These are phyloP conservation scores for Solea solea DNA, from an alignment of 2,113 vertebrate genomes.

Conservation along the genomic window DNA sequence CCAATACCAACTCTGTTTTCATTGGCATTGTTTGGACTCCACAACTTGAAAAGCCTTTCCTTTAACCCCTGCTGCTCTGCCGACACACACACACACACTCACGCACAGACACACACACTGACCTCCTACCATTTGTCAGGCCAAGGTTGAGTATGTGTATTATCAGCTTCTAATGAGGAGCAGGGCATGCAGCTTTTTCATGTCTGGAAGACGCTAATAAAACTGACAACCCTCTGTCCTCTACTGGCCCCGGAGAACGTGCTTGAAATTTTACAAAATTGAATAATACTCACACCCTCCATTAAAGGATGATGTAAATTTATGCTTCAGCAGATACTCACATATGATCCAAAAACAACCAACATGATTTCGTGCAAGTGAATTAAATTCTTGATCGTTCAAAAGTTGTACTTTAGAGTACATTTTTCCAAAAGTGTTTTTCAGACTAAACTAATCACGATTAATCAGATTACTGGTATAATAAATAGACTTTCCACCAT, in stretches of 20 bases:
- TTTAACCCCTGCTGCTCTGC: slow-evolving; percentile 66
- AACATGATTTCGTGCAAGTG: neutral
- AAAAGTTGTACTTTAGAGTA: too few relatives aligned
- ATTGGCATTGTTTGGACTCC: slow-evolving; percentile 77
- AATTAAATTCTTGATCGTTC: neutral
- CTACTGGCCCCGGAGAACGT: slow-evolving; percentile 17
- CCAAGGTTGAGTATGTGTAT: slow-evolving; percentile 67
- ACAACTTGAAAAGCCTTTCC: slow-evolving; percentile 77
- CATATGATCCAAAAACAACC: neutral
- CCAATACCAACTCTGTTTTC: slow-evolving; percentile 75
- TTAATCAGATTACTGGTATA: slow-evolving; percentile 38
- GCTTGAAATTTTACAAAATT: slow-evolving; percentile 31
- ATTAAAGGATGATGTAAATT: slow-evolving; percentile 31
- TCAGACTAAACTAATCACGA: neutral
- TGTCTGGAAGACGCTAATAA: slow-evolving; percentile 74
- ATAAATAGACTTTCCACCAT: slow-evolving; percentile 13
- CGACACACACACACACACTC: slow-evolving; percentile 19
- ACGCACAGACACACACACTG: slow-evolving; percentile 24
- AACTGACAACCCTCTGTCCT: slow-evolving; percentile 65
- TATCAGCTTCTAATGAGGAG: slow-evolving; percentile 79
- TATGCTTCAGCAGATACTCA: neutral
- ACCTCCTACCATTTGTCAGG: slow-evolving; percentile 70
- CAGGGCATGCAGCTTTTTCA: slow-evolving; percentile 74
- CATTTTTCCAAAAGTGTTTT: neutral
- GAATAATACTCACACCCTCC: slow-evolving; percentile 36